A percentile compares a stretch with the other conserved stretches of the same genome.
Evolutionary conservation across 1,140 invertebrate genomes (phyloP).

Genomic region (Globodera ellingtonae): DNA sequence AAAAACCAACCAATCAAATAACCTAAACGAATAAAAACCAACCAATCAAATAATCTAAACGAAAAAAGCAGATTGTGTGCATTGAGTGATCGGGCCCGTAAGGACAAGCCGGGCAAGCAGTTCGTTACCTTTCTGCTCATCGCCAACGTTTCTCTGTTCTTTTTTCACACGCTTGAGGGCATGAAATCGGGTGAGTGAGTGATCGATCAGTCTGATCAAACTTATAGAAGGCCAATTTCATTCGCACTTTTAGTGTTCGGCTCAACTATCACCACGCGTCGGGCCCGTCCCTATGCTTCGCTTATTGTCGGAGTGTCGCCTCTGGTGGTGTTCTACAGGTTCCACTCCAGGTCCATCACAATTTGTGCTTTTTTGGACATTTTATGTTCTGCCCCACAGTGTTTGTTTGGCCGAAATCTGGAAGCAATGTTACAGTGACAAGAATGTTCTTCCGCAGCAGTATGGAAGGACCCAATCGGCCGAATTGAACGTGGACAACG

Average conservation of each 20-base stretch:
- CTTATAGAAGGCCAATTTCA: background rate
- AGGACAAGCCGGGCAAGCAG: slow-evolving; percentile 61
- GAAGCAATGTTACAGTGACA: slow-evolving; percentile 48
- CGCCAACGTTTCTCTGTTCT: slow-evolving; percentile 63
- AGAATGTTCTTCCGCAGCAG: slow-evolving; percentile 25
- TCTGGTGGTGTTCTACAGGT: slow-evolving; percentile 61
- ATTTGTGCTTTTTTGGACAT: background rate
- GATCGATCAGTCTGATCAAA: background rate
- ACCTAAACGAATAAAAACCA: slow-evolving; percentile 2
- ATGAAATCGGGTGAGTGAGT: slow-evolving; percentile 44
- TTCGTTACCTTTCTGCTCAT: slow-evolving; percentile 64
- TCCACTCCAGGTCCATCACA: slow-evolving; percentile 27
- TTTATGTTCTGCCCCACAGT: slow-evolving; percentile 21
- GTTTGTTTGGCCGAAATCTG: slow-evolving; percentile 55
- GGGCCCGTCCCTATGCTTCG: slow-evolving; percentile 50
- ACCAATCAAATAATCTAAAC: background rate
- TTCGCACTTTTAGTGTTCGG: slow-evolving; percentile 44
- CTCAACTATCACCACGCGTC: slow-evolving; percentile 29
- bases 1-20: background rate
- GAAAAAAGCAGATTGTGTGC: slow-evolving; percentile 53
- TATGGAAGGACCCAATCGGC: background rate
- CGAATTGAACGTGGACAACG: background rate
- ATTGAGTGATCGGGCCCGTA: slow-evolving; percentile 36
- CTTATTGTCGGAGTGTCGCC: slow-evolving; percentile 61
- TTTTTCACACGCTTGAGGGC: slow-evolving; percentile 64